A percentile compares a stretch with the other conserved stretches of the same genome.
phyloP scores from a whole-genome alignment of 1,140 invertebrate species.

The Archivesica marissinica region DNA sequence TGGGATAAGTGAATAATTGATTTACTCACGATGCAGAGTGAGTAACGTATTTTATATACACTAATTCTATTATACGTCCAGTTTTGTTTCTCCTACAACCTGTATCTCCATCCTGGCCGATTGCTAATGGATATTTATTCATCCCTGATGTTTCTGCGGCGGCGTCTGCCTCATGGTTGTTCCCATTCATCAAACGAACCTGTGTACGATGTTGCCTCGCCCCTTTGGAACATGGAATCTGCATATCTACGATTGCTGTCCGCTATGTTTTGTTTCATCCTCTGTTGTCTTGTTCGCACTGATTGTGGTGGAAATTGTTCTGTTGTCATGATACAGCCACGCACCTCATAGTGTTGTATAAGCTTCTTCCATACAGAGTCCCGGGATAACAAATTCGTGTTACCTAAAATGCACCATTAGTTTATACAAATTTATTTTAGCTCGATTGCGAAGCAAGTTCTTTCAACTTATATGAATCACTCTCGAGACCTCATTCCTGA shows the following conservation, averaged over 20 bases:
- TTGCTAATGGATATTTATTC: no score
- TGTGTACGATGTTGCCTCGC: constrained; percentile 42
- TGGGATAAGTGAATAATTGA: no score
- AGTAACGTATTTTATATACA: no score
- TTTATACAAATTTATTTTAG: no score
- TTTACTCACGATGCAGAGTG: no score
- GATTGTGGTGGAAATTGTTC: constrained; percentile 53
- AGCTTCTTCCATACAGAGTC: constrained; percentile 63
- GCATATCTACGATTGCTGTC: not conserved
- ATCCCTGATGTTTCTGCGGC: not conserved
- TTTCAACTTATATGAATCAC: no score
- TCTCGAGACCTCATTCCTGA: no score
- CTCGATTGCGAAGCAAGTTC: no score
- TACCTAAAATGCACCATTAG: no score
- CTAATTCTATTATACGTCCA: no score
- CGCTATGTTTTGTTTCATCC: not conserved
- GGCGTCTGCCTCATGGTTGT: not conserved
- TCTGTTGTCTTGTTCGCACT: constrained; percentile 12
- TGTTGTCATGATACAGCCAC: constrained; percentile 57
- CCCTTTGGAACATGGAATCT: constrained; percentile 3
- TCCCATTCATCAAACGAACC: constrained; percentile 17
- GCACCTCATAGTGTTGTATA: constrained; percentile 55
- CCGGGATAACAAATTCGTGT: constrained; percentile 62
- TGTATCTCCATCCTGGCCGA: no score
- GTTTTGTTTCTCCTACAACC: no score